Base-by-base conservation (phyloP, 2,113 vertebrate species). In the Sterrhoptilus dennistouni region DNA sequence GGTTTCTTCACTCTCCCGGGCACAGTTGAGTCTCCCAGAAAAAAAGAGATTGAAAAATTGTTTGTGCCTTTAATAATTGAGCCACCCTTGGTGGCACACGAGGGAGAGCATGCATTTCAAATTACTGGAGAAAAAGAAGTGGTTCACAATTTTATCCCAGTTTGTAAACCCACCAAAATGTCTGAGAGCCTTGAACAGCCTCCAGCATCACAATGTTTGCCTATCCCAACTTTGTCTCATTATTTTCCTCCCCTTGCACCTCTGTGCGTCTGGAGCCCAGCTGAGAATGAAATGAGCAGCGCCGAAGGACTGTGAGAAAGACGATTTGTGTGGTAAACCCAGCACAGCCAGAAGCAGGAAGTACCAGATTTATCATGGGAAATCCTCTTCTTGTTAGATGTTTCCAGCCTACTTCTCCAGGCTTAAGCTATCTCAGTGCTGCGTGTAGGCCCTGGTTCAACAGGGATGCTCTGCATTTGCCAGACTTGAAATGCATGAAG, bases 311-410 rank as follows among this genome's bases (percentile, higher is more conserved):
- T 96, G 95, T 93, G 93, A 96, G 97, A 95, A 96, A 93, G 86
- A 93, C 92, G 17, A 88, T 90, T 95, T 97, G 91, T 97, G 93
- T 95, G 93, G 93, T 96, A 97, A 97, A 95, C 96, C 96, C 86
- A 95, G 94, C 95, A 74, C 96, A 95, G 93, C 54, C 95, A 97
- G 95, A 96, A 96, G 95, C 95, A 95, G 95, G 96, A 95, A 96
- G 94, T 97, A 95, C 95, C 83, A 89, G 95, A 96, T 96, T 96
- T 96, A 94, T 96, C 95, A 96, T 95, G 94, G 96, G 94, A 97
- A 97, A 96, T 95, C 96, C 96, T 97, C 94, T 84, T 94, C 61
- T 96, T 95, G 94, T 96, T 95, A 95, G 91, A 95, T 94, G 92
- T 94, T 96, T 96, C 95, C 93, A 95, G 89, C 61, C 87, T 93